Base-by-base conservation (phyloP, 2,888 invertebrate genomes). In the Panopea generosa region DNA sequence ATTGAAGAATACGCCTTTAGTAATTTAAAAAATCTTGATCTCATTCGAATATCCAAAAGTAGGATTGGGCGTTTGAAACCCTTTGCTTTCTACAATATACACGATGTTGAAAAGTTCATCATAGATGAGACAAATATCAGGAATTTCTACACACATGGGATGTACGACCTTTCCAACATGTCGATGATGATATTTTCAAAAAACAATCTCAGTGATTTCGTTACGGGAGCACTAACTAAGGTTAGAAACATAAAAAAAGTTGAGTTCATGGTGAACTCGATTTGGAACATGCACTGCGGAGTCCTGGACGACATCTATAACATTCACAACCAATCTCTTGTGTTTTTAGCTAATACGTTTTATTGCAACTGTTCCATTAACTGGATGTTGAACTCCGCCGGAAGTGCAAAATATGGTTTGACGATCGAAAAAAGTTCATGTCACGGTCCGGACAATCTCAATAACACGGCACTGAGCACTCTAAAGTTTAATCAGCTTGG, bases 1-100 rank as follows among this genome's bases (percentile, higher is more conserved):
- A 61, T 81, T 26, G 74, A 73, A 55, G 74, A 77, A 22, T 81
- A 74, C 45, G 77, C 81, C 0, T 81, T 81, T 55, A 61, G 57
- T n/a, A 49, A 55, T n/a, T 55, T 81, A 14, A 49, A 29, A 20
- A 55, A 65, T 26, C 16, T 81, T 16, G 55, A 59, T 7, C 27
- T 49, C 14, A 47, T 78, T 22, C 60, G 59, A 29, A 59, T 78
- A 26, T 38, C 57, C 4, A 71, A 70, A 4, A 65, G 78, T 27
- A 50, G 71, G 26, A 74, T 78, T 20, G 74, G 74, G 0, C 49
- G 78, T 11, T 33, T 78, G 0, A 78, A 78, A 18, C 40, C 66
- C n/a, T 78, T 78, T 29, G 74, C 53, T 7, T 78, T 78, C 49
- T 74, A 70, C 33, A 22, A 69, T 18, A 20, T 74, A 14, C 18